A percentile compares a stretch with the other conserved stretches of the same genome.
phyloP scores from a whole-genome alignment of 2,888 invertebrate genomes.

The Melanargia galathea region DNA sequence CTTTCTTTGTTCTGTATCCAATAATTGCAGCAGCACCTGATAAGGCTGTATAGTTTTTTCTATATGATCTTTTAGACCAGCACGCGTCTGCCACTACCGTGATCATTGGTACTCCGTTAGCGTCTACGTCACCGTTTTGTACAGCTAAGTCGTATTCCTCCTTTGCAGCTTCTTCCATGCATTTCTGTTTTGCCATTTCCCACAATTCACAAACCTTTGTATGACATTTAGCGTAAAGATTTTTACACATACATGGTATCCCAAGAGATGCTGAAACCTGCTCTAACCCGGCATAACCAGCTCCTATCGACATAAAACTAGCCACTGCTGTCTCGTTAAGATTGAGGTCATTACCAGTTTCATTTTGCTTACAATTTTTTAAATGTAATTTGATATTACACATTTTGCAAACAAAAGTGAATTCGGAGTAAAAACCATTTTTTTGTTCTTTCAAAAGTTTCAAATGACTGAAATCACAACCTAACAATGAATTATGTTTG shows the following conservation, averaged over 20 bases:
- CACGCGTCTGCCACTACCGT: constrained; percentile 33
- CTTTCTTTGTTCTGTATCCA: background rate
- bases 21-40: background rate
- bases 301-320: background rate
- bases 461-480: too few species aligned
- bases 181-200: constrained; percentile 29
- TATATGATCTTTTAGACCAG: background rate
- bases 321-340: too few species aligned
- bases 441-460: too few species aligned
- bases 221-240: too few species aligned
- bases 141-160: constrained; percentile 37
- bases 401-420: too few species aligned
- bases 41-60: background rate
- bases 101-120: constrained; percentile 33
- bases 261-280: too few species aligned
- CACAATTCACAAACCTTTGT: constrained; percentile 29
- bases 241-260: too few species aligned
- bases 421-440: too few species aligned
- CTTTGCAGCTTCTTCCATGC: constrained; percentile 36
- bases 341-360: too few species aligned
- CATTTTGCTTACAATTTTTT: too few species aligned
- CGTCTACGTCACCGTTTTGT: constrained; percentile 31
- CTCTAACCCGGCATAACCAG: constrained; percentile 13
- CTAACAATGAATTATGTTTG: too few species aligned
- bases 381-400: too few species aligned